phyloP scores from a whole-genome alignment of 2,797 vertebrate species.

The Centroberyx gerrardi region DNA sequence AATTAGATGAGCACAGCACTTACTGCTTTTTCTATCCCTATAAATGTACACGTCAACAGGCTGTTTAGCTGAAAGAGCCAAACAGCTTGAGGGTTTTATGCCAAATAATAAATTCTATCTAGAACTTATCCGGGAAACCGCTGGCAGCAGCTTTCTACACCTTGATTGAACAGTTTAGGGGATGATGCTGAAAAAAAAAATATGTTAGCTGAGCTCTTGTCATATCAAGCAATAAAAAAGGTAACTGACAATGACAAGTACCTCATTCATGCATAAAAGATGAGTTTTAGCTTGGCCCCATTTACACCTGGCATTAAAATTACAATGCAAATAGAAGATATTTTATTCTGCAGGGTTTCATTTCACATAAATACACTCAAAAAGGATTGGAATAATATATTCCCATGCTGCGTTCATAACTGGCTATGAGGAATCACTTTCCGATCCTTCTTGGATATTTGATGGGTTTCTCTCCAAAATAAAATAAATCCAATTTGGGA shows the following conservation, averaged over 20 bases:
- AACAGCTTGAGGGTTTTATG: slow-evolving; percentile 31
- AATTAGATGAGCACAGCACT: slow-evolving; percentile 31
- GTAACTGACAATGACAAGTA: background rate
- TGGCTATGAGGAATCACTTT: no score
- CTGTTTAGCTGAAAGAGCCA: background rate
- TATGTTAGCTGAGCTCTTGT: background rate
- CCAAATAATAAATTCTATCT: background rate
- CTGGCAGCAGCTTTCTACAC: background rate
- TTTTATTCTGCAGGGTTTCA: no score
- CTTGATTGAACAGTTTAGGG: slow-evolving; percentile 9
- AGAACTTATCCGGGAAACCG: slow-evolving; percentile 9
- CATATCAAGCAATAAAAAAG: background rate
- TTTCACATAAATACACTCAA: no score
- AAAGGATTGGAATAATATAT: no score
- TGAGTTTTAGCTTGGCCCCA: background rate
- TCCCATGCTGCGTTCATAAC: no score
- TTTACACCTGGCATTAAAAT: background rate
- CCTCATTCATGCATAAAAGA: no score
- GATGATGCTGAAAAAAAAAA: slow-evolving; percentile 13
- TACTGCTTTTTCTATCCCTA: slow-evolving; percentile 19
- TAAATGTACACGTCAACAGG: slow-evolving; percentile 37
- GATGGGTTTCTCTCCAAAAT: no score
- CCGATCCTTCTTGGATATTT: no score
- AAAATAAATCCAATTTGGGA: no score
- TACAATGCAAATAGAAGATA: background rate